phyloP scores from a whole-genome alignment of 2,888 invertebrate genomes.

The Uropetala carovei region DNA sequence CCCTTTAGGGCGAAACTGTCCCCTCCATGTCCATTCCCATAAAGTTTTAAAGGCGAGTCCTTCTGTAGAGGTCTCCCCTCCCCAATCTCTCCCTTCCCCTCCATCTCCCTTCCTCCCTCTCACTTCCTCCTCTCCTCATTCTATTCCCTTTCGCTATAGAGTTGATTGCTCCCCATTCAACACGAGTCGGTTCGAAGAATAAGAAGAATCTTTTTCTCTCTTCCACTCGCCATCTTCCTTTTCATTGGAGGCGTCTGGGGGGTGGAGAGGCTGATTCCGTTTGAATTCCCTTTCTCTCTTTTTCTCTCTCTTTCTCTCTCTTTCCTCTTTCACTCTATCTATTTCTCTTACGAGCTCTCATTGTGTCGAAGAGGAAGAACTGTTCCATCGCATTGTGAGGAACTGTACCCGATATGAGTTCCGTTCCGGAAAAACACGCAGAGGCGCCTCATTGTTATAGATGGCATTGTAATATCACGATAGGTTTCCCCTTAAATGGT shows the following conservation, averaged over 20 bases:
- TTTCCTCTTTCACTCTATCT: background rate
- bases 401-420: background rate
- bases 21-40: slow-evolving; percentile 18
- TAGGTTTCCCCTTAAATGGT: background rate
- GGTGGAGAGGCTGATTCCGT: slow-evolving; percentile 34
- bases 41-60: slow-evolving; percentile 54
- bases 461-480: slow-evolving; percentile 28
- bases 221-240: background rate
- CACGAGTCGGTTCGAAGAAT: slow-evolving; percentile 41
- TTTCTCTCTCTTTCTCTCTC: background rate
- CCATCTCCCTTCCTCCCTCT: background rate
- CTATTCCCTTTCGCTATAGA: slow-evolving; percentile 38
- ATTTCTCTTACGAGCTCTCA: background rate
- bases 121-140: background rate
- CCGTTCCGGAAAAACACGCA: background rate
- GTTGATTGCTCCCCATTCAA: slow-evolving; percentile 50
- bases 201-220: background rate
- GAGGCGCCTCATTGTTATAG: background rate
- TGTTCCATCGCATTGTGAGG: background rate
- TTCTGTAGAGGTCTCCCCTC: background rate
- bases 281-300: background rate
- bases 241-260: slow-evolving; percentile 20
- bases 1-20: background rate
- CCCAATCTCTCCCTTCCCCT: background rate
- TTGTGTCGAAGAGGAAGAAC: background rate